phyloP scores from a whole-genome alignment of 2,888 invertebrate species.

The Leptinotarsa peninsularis region DNA sequence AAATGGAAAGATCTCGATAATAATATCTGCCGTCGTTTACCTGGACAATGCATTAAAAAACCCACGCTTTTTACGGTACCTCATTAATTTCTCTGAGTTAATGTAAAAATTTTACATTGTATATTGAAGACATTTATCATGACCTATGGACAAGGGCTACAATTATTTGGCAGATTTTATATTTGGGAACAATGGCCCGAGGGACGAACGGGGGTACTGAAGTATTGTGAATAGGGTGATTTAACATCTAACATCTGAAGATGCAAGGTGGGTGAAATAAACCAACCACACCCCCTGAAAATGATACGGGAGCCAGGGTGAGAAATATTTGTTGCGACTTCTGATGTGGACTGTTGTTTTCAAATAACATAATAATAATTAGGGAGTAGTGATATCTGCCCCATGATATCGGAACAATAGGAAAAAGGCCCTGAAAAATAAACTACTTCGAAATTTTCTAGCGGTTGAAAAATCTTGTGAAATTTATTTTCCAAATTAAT shows the following conservation, averaged over 20 bases:
- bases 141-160: conserved; percentile 58
- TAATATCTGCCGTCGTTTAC: conserved; percentile 41
- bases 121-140: conserved; percentile 60
- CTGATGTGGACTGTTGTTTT: conserved; percentile 48
- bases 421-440: too few relatives aligned
- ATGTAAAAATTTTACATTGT: conserved; percentile 42
- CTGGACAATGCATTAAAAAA: conserved; percentile 40
- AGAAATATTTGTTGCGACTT: background rate
- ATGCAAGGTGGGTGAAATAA: conserved; percentile 63
- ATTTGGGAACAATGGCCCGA: conserved; percentile 56
- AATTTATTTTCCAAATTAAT: too few relatives aligned
- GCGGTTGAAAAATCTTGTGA: too few relatives aligned
- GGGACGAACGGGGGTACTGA: conserved; percentile 43
- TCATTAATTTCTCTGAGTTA: conserved; percentile 50
- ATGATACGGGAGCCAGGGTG: conserved; percentile 4
- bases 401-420: background rate
- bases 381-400: too few relatives aligned
- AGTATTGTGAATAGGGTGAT: conserved; percentile 56
- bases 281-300: conserved; percentile 60
- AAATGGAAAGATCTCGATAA: conserved; percentile 41
- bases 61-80: conserved; percentile 44
- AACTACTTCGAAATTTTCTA: too few relatives aligned
- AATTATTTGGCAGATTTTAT: conserved; percentile 64
- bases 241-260: conserved; percentile 54
- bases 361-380: background rate